phyloP scores from a whole-genome alignment of 2,888 invertebrate genomes.

The Timema podura region DNA sequence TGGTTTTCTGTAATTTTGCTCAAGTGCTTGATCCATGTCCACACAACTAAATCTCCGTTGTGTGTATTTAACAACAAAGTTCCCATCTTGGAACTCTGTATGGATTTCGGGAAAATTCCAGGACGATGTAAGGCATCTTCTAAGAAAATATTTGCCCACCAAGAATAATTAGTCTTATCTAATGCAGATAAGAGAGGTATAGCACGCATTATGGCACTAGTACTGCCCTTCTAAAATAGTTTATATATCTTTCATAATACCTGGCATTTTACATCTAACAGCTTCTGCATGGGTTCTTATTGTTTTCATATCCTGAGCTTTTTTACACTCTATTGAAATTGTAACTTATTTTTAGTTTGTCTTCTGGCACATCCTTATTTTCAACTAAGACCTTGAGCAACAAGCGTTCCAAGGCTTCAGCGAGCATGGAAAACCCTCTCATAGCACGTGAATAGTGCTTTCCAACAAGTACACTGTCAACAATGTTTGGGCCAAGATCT shows the following conservation, averaged over 20 bases:
- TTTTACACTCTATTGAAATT: not conserved
- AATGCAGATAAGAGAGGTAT: not conserved
- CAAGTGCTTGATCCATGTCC: not conserved
- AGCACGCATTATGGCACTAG: not conserved
- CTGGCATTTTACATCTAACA: not conserved
- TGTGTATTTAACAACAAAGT: no score
- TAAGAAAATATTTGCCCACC: not conserved
- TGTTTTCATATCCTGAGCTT: not conserved
- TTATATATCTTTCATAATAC: not conserved
- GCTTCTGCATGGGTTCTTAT: not conserved
- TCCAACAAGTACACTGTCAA: not conserved
- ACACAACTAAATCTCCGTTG: no score
- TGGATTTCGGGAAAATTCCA: not conserved
- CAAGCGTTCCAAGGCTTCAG: not conserved
- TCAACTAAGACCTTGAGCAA: not conserved
- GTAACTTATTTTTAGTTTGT: not conserved
- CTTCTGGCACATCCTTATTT: not conserved
- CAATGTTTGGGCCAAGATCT: not conserved
- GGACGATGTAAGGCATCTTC: no score
- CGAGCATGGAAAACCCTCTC: not conserved
- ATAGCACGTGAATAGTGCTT: constrained; percentile 1
- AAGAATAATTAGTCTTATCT: not conserved
- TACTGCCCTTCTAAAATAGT: not conserved
- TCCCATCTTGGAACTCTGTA: not conserved
- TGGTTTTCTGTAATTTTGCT: not conserved